Evolutionary conservation across 2,888 invertebrate species (phyloP).

Genomic region (Anarsia innoxiella): DNA sequence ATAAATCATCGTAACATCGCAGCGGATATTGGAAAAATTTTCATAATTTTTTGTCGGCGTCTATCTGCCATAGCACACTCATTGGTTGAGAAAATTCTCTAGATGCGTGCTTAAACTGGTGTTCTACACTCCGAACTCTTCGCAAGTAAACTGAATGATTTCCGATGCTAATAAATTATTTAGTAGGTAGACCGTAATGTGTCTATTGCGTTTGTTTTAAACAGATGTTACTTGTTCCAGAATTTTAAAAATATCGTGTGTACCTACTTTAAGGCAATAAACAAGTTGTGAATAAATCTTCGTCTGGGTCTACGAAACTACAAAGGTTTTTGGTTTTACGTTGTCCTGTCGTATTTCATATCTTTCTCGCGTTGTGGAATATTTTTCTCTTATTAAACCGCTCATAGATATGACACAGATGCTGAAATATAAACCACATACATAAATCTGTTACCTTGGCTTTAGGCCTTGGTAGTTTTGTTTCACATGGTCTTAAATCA

Average conservation of each 20-base stretch:
- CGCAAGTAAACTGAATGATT: constrained; percentile 33
- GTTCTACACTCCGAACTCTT: constrained; percentile 3
- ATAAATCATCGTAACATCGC: neutral
- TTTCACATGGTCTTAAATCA: too few relatives aligned
- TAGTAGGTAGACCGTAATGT: constrained; percentile 40
- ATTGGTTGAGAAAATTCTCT: too few relatives aligned
- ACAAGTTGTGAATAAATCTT: constrained; percentile 11
- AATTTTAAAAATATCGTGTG: constrained; percentile 35
- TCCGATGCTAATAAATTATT: constrained; percentile 52
- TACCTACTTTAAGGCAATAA: neutral
- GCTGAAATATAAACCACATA: too few relatives aligned
- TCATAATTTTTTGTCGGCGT: too few relatives aligned
- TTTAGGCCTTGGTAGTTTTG: too few relatives aligned
- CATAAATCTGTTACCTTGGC: too few relatives aligned
- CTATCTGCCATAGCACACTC: too few relatives aligned
- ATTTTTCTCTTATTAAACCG: too few relatives aligned
- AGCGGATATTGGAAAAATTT: neutral
- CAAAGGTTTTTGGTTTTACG: constrained; percentile 4
- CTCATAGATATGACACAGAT: too few relatives aligned
- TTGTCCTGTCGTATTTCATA: neutral
- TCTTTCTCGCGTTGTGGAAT: too few relatives aligned
- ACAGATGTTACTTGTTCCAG: constrained; percentile 49
- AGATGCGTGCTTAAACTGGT: too few relatives aligned
- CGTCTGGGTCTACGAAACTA: constrained; percentile 3
- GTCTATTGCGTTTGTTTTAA: constrained; percentile 38